Percentiles rank a stretch among this genome's conserved stretches.
These are phyloP conservation scores for Rosalia funebris DNA, from an alignment of 2,888 invertebrate genomes.

Conservation along the genomic window DNA sequence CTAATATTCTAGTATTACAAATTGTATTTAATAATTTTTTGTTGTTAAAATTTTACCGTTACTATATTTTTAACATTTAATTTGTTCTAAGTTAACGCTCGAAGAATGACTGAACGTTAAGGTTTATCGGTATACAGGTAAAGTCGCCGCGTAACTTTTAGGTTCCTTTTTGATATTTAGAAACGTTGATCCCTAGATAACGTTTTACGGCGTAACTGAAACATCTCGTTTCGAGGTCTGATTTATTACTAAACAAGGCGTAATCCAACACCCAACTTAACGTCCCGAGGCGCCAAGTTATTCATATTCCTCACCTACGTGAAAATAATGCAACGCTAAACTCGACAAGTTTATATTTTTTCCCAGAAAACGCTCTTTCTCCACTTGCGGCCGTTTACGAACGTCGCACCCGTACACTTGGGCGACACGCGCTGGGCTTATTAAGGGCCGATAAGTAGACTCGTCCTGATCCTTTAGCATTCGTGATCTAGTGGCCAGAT, in stretches of 20 bases:
- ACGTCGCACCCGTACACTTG: constrained; percentile 28
- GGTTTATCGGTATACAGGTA: too few relatives aligned
- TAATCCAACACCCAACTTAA: neutral
- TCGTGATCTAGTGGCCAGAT: constrained; percentile 39
- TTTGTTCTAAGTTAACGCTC: too few relatives aligned
- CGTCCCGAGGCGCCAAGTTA: neutral
- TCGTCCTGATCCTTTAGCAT: constrained; percentile 37
- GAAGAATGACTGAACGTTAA: too few relatives aligned
- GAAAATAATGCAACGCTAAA: neutral
- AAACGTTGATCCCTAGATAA: too few relatives aligned
- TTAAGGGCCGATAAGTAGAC: constrained; percentile 41
- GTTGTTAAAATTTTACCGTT: too few relatives aligned
- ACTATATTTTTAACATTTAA: too few relatives aligned
- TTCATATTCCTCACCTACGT: constrained; percentile 1
- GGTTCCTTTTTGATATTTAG: too few relatives aligned
- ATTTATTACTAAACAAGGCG: neutral
- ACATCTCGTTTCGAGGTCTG: too few relatives aligned
- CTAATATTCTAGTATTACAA: too few relatives aligned
- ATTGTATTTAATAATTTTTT: too few relatives aligned
- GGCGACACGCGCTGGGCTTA: constrained; percentile 42
- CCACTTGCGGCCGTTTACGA: neutral
- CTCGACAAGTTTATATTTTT: constrained; percentile 1
- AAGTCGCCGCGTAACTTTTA: too few relatives aligned
- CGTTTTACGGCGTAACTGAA: too few relatives aligned
- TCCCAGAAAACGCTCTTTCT: constrained; percentile 5